Base-by-base conservation (phyloP, 2,797 vertebrate species). In the Gymnodraco acuticeps region DNA sequence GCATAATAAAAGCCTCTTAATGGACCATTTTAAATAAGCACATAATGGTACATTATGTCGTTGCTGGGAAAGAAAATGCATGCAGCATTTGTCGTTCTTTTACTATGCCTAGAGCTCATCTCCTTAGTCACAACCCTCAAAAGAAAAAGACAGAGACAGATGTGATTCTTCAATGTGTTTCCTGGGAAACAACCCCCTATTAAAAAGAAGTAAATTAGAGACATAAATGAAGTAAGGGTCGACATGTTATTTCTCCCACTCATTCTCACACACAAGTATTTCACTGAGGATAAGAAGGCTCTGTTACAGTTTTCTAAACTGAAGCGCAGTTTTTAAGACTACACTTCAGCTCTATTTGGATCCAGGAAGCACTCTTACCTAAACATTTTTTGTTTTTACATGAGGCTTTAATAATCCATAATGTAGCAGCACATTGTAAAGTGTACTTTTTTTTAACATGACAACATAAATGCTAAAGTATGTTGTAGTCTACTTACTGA, bases 161-260 rank as follows among this genome's bases (percentile, higher is more conserved):
- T 50, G 62, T 52, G 66, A 90, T 82, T 88, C 85, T 78, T 87
- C 20, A 47, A 60, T 33, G 8, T 13, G 90, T 91, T 88, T 85
- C 89, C 86, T 31, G 64, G 92, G 91, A 75, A 86, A 93, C 90
- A 58, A 61, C 55, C 64, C 65, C 27, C 64, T 16, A 9, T 88
- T 80, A 82, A 86, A 89, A 87, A 88, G 67, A 83, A 84, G 88
- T 82, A 77, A 70, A 81, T 82, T 46, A 20, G 55, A 73, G 85
- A 87, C 86, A 90, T 89, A 91, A 90, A 92, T 90, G 85, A 86
- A 79, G 81, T 20, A 4, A 31, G 52, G 78, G 77, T 86, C 74
- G 0, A 50, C 33, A 0, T 1, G 86, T 81, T 86, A 87, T 60
- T 88, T 83, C 77, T 38, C 53, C 61, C 63, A 52, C 73, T 81